Conservation (phyloP, 2,113 vertebrate genomes). For the Heterochromis multidens region DNA sequence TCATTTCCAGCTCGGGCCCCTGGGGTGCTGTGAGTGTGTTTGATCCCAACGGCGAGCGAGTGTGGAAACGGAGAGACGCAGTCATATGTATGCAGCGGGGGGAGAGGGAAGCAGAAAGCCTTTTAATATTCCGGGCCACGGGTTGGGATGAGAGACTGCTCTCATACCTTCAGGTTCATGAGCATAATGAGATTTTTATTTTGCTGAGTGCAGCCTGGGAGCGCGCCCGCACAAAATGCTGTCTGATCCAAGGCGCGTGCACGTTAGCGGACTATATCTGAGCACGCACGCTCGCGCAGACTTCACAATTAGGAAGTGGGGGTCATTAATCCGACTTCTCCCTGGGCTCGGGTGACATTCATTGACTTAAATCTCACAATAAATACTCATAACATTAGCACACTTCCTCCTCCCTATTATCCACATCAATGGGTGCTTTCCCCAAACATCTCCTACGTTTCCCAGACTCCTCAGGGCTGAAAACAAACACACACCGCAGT, state of each 20-base stretch:
- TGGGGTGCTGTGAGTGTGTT: slow-evolving; percentile 51
- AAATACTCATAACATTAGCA: slow-evolving; percentile 44
- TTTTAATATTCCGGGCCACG: slow-evolving; percentile 75
- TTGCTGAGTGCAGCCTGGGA: slow-evolving; percentile 57
- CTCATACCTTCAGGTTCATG: slow-evolving; percentile 77
- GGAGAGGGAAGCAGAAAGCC: slow-evolving; percentile 30
- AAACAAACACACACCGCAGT: slow-evolving; percentile 9
- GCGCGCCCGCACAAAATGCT: slow-evolving; percentile 1
- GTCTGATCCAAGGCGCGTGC: slow-evolving; percentile 18
- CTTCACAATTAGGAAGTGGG: slow-evolving; percentile 10
- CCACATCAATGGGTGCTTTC: slow-evolving; percentile 41
- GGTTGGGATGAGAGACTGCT: slow-evolving; percentile 72
- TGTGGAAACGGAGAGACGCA: slow-evolving; percentile 53
- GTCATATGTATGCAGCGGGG: slow-evolving; percentile 59
- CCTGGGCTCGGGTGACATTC: slow-evolving; percentile 25
- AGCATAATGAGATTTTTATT: slow-evolving; percentile 77
- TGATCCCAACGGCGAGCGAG: slow-evolving; percentile 67
- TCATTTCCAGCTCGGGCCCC: slow-evolving; percentile 83
- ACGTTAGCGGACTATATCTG: background rate
- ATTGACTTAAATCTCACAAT: slow-evolving; percentile 31
- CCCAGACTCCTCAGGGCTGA: slow-evolving; percentile 35
- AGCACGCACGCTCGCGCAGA: background rate
- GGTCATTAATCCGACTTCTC: slow-evolving; percentile 25
- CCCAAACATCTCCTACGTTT: slow-evolving; percentile 37
- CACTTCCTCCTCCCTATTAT: slow-evolving; percentile 1